Percentiles rank a stretch among this genome's conserved stretches.
phyloP scores from a whole-genome alignment of 2,113 vertebrate genomes.

The Vulpes lagopus region DNA sequence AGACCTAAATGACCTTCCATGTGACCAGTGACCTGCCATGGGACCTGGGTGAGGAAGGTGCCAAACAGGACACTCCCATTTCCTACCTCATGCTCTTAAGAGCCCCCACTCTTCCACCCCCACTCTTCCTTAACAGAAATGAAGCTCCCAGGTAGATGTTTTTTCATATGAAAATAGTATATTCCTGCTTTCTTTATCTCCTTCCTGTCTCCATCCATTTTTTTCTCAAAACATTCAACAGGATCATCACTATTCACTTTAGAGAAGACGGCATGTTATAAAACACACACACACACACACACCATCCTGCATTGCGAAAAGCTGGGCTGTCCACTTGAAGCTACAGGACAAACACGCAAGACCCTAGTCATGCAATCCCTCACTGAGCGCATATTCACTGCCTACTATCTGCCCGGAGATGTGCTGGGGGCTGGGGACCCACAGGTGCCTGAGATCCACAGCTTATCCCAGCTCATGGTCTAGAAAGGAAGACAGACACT shows the following conservation, averaged over 20 bases:
- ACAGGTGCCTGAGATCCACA: background rate
- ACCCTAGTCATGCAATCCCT: background rate
- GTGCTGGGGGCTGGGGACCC: background rate
- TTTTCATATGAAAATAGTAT: background rate
- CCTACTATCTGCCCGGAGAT: background rate
- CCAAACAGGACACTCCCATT: background rate
- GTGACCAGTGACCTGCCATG: background rate
- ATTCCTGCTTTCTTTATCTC: background rate
- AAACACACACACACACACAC: background rate
- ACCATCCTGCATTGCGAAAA: background rate
- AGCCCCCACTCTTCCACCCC: background rate
- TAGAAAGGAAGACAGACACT: constrained; percentile 1
- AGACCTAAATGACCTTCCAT: background rate
- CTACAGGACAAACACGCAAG: background rate
- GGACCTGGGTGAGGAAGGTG: background rate
- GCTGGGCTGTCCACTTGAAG: background rate
- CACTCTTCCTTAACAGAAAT: background rate
- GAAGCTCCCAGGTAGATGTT: background rate
- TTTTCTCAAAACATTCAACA: background rate
- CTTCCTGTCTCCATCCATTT: background rate
- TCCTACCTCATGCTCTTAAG: background rate
- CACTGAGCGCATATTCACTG: background rate
- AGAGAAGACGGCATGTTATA: background rate
- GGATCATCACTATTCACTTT: background rate
- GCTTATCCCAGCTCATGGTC: background rate